phyloP scores from a whole-genome alignment of 2,888 invertebrate species.

The Clunio marinus region DNA sequence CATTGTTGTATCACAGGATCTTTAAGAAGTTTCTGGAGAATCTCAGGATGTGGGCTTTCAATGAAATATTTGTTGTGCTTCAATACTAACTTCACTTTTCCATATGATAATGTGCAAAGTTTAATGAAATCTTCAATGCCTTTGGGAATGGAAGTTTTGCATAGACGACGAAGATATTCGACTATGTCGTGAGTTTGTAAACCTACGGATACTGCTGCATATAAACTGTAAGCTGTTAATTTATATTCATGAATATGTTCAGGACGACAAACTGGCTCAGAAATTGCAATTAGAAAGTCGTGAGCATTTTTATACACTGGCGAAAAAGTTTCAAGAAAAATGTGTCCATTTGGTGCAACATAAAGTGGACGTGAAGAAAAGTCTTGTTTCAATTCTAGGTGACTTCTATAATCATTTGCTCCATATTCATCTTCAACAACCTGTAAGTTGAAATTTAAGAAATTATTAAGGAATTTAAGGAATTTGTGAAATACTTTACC shows the following conservation, averaged over 20 bases:
- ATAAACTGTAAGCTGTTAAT: constrained; percentile 95
- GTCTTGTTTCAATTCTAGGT: constrained; percentile 83
- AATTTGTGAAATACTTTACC: not conserved
- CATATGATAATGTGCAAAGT: constrained; percentile 95
- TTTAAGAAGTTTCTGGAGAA: constrained; percentile 90
- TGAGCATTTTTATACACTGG: constrained; percentile 99
- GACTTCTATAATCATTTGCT: constrained; percentile 87
- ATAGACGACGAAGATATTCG: constrained; percentile 89
- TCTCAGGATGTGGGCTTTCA: constrained; percentile 90
- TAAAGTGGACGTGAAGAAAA: constrained; percentile 85
- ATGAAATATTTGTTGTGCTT: constrained; percentile 96
- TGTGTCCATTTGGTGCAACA: constrained; percentile 99
- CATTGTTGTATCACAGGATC: constrained; percentile 94
- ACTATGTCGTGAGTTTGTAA: constrained; percentile 95
- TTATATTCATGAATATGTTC: constrained; percentile 97
- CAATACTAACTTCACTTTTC: constrained; percentile 95
- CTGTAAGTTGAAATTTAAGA: constrained; percentile 42
- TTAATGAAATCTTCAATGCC: constrained; percentile 96
- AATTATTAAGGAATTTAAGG: not conserved
- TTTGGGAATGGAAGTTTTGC: constrained; percentile 91
- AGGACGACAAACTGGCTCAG: constrained; percentile 98
- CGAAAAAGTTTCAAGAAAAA: constrained; percentile 97
- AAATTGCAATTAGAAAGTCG: constrained; percentile 97
- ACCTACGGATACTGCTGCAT: constrained; percentile 98
- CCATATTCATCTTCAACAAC: constrained; percentile 91